Base-by-base conservation (phyloP, 1,140 invertebrate genomes). In the Drosophila insularis region DNA sequence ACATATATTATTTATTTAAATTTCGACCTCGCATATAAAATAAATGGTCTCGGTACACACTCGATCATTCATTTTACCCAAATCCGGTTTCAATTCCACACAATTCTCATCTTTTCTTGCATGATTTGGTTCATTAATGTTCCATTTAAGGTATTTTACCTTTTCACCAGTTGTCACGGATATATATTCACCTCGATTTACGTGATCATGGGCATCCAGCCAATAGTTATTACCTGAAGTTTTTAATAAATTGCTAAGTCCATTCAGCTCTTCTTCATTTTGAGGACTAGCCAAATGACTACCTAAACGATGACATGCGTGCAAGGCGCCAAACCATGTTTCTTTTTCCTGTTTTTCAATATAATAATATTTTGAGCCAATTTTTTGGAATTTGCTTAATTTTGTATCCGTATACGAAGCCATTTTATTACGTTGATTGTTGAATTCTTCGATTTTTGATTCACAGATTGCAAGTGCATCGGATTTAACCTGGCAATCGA, bases 311-410 rank as follows among this genome's bases (percentile, higher is more conserved):
- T 2, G 11, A 14, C 53, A 55, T 1, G 21, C 2, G 8, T n/a
- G n/a, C 1, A 55, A 4, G 23, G 53, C 23, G 1, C 8, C 11
- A 31, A 27, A 7, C 53, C 53, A 55, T 1, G 4, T 31, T 23
- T 27, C 4, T 8, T 2, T 27, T 7, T 55, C 0, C 10, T 54
- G 5, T 27, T 1, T 31, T 8, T 55, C 53, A 31, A 31, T n/a
- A 55, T 55, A 31, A 31, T 27, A 55, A 31, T 31, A 31, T 14
- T 55, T 59, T 0, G 27, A 59, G 17, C 56, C 53, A n/a, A 55
- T 55, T 55, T 55, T n/a, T 31, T 55, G 23, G 6, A 55, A 23
- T n/a, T 55, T 14, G 8, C 1, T 7, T 1, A 5, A 8, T 7
- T 7, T 13, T 2, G 27, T 19, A 2, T 31, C 3, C n/a, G n/a